phyloP scores from a whole-genome alignment of 2,797 vertebrate genomes.

The Hippoglossus hippoglossus region DNA sequence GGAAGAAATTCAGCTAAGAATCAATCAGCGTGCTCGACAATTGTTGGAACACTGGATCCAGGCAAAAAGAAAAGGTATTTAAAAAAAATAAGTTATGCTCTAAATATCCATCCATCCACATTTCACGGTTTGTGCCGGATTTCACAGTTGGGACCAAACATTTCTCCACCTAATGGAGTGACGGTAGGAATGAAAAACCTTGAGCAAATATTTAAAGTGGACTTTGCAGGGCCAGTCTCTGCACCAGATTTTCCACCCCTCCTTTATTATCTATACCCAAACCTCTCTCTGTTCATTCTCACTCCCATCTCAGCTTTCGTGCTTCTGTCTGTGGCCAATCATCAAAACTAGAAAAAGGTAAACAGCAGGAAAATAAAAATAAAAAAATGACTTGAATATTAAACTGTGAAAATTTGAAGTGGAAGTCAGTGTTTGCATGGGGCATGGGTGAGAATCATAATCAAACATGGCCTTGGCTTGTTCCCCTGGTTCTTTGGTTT shows the following conservation, averaged over 20 bases:
- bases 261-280: background rate
- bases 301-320: background rate
- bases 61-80: background rate
- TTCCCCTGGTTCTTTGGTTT: background rate
- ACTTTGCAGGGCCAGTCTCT: constrained; percentile 1
- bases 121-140: background rate
- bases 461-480: background rate
- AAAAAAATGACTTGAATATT: background rate
- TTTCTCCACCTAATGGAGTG: background rate
- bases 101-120: background rate
- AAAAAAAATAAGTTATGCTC: background rate
- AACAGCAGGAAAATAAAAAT: no score
- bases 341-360: background rate
- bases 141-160: background rate
- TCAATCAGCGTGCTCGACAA: background rate
- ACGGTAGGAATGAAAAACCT: background rate
- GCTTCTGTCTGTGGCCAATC: background rate
- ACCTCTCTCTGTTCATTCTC: background rate
- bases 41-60: background rate
- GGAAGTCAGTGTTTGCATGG: background rate
- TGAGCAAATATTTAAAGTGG: constrained; percentile 3
- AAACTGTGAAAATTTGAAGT: background rate
- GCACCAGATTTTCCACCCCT: background rate
- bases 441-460: no score
- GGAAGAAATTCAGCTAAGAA: background rate